phyloP scores from a whole-genome alignment of 2,113 vertebrate genomes.

The Hemiscyllium ocellatum region DNA sequence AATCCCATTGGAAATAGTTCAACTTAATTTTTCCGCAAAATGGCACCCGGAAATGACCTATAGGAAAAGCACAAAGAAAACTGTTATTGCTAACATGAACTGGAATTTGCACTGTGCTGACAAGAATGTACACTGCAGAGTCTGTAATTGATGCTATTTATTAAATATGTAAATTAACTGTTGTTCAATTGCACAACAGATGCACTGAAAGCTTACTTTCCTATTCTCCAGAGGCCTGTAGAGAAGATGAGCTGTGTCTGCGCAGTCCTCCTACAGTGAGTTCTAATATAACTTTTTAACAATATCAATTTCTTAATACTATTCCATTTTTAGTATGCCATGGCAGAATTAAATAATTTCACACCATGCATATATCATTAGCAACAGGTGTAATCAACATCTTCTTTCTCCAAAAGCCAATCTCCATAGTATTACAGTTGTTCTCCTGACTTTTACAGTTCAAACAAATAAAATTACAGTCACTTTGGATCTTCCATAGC shows the following conservation, averaged over 20 bases:
- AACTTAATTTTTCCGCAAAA: not conserved
- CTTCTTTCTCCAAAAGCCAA: not conserved
- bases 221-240: not conserved
- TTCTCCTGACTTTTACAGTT: not conserved
- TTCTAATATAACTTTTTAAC: not conserved
- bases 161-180: not conserved
- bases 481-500: not conserved
- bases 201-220: not conserved
- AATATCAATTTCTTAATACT: not conserved
- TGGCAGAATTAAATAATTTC: not conserved
- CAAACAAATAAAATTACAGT: not conserved
- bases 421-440: not conserved
- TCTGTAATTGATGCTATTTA: not conserved
- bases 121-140: not conserved
- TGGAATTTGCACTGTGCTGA: not conserved
- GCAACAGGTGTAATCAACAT: not conserved
- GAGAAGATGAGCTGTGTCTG: not conserved
- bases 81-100: not conserved
- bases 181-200: not conserved
- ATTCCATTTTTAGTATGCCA: not conserved
- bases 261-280: not conserved
- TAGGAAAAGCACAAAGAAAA: not conserved
- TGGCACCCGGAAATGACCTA: slow-evolving; percentile 1
- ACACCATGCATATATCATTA: not conserved
- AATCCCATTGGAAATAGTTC: slow-evolving; percentile 13